phyloP scores from a whole-genome alignment of 1,140 invertebrate genomes.

The Maconellicoccus hirsutus region DNA sequence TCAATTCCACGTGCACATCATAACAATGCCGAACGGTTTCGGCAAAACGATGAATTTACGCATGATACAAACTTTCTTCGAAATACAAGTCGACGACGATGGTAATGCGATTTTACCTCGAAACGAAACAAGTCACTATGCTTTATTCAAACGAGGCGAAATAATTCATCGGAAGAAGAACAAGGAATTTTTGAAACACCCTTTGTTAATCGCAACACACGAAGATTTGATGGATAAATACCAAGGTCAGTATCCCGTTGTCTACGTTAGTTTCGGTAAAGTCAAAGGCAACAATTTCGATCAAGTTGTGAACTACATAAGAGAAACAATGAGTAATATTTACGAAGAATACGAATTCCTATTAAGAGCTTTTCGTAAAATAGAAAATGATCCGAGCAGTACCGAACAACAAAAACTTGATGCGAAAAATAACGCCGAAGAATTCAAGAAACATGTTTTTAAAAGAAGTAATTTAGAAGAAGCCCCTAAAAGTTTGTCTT shows the following conservation, averaged over 20 bases:
- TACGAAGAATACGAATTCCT: not conserved
- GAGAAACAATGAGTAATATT: not conserved
- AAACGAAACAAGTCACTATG: not conserved
- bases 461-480: not conserved
- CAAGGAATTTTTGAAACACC: not conserved
- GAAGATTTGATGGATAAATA: not conserved
- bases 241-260: not conserved
- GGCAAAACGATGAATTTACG: not conserved
- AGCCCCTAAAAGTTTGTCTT: not conserved
- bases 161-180: not conserved
- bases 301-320: not conserved
- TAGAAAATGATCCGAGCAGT: not conserved
- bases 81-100: not conserved
- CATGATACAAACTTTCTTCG: not conserved
- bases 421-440: not conserved
- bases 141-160: not conserved
- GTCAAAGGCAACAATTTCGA: not conserved
- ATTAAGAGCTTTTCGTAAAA: not conserved
- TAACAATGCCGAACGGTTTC: not conserved
- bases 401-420: not conserved
- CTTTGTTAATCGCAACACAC: not conserved
- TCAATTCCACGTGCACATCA: not conserved
- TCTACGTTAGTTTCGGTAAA: not conserved
- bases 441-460: not conserved
- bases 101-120: not conserved